Conservation (phyloP, 2,113 vertebrate species). For the Xenopus borealis region DNA sequence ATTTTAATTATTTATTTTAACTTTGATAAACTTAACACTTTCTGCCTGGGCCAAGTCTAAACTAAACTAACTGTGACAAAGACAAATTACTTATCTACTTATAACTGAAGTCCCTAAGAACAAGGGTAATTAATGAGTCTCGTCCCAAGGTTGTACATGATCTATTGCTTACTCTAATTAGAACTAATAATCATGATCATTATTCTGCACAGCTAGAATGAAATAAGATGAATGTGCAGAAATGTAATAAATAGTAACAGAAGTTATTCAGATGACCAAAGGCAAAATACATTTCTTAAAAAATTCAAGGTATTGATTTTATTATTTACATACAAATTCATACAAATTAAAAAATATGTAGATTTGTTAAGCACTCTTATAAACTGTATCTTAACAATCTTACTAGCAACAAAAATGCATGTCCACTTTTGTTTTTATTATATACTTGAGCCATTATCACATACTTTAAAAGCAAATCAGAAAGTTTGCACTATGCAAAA, state of each 20-base stretch:
- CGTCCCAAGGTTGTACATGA: conserved; percentile 91
- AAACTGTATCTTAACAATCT: too few relatives aligned
- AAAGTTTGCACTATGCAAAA: too few relatives aligned
- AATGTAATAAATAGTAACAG: conserved; percentile 82
- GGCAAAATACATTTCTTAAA: background rate
- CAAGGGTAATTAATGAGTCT: conserved; percentile 95
- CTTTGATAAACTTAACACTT: conserved; percentile 63
- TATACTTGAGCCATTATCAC: background rate
- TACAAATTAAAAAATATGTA: too few relatives aligned
- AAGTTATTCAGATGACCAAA: conserved; percentile 30
- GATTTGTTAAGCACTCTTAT: too few relatives aligned
- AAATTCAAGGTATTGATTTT: background rate
- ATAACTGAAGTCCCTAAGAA: conserved; percentile 81
- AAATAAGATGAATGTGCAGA: conserved; percentile 90
- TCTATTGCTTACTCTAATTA: conserved; percentile 99
- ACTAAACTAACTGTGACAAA: conserved; percentile 79
- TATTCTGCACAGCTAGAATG: conserved; percentile 93
- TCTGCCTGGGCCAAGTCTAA: conserved; percentile 66
- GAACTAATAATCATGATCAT: conserved; percentile 99
- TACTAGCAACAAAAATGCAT: too few relatives aligned
- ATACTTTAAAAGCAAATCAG: background rate
- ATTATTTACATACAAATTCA: conserved; percentile 12
- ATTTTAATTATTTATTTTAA: conserved; percentile 60
- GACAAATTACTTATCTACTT: conserved; percentile 82
- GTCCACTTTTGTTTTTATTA: too few relatives aligned